Base-by-base conservation (phyloP, 2,797 vertebrate genomes). In the Peromyscus attwateri region DNA sequence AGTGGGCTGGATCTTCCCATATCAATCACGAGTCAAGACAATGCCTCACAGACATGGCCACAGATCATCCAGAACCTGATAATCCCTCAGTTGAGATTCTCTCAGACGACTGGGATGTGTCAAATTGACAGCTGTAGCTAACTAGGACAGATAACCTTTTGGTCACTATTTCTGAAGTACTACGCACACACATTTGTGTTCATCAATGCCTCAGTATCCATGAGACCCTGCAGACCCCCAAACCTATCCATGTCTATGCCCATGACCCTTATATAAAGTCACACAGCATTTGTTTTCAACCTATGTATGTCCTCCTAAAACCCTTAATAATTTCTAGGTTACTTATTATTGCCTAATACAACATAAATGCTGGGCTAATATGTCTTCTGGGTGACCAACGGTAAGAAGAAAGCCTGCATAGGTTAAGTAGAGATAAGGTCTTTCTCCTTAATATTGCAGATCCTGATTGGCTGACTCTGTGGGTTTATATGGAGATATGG, bases 241-340 rank as follows among this genome's bases (percentile, higher is more conserved):
- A 23, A 31, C 27, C 11, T 40, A 13, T 34, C 27, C 27, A 43
- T 34, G 29, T 88, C n/a, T 73, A 62, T 31, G 3, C 10, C 55
- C 9, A 17, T 10, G 64, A 71, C 37, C 13, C 16, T 91, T 52
- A 57, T 10, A 21, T 21, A 31, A 55, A 55, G 1, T 27, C 37
- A 14, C 1, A 14, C 0, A 0, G 37, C 10, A 19, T 60, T 43
- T 71, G 12, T 13, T 6, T 43, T 10, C 25, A 43, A 46, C 12
- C 29, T 73, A 40, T 52, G 27, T 2, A 46, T 2, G 4, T 23
- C 52, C 27, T 52, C 46, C 37, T 21, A 31, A 46, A 46, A 25
- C 12, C 52, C 3, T 34, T n/a, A 27, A 71, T 71, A 31, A 60
- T 27, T 27, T 92, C 68, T 83, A 13, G 19, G 37, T 49, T 49